These are phyloP conservation scores for Microcaecilia unicolor DNA, from an alignment of 2,797 vertebrate genomes.

Conservation along the genomic window DNA sequence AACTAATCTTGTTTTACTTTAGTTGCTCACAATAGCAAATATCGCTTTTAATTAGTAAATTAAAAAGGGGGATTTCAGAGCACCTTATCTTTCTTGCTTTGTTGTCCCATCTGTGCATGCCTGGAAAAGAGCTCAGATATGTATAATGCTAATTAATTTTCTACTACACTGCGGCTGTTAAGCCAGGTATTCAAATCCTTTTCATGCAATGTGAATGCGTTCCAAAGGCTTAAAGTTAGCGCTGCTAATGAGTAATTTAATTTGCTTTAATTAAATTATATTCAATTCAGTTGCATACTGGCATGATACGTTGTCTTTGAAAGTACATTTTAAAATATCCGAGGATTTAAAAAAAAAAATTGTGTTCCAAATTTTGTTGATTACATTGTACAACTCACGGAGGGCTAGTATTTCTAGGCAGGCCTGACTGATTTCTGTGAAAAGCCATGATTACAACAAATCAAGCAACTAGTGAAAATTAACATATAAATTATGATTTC, in stretches of 20 bases:
- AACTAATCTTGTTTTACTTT: conserved; percentile 38
- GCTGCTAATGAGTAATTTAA: conserved; percentile 44
- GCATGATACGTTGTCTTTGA: conserved; percentile 29
- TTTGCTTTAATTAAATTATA: conserved; percentile 52
- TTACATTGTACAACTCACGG: conserved; percentile 15
- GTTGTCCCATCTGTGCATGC: conserved; percentile 33
- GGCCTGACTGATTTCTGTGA: conserved; percentile 10
- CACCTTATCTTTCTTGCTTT: conserved; percentile 40
- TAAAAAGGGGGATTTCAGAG: conserved; percentile 34
- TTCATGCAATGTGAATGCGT: conserved; percentile 35
- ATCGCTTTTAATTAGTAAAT: conserved; percentile 41
- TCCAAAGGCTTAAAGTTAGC: conserved; percentile 46
- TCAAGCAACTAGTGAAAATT: conserved; percentile 26
- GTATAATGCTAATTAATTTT: conserved; percentile 50
- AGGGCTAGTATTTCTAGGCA: conserved; percentile 19
- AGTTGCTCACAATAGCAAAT: conserved; percentile 31
- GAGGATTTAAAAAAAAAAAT: conserved; percentile 39
- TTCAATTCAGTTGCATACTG: conserved; percentile 46
- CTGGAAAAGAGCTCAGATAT: conserved; percentile 40
- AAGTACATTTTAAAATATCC: conserved; percentile 36
- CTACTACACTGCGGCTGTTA: conserved; percentile 34
- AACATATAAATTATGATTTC: conserved; percentile 23
- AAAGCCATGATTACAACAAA: conserved; percentile 35
- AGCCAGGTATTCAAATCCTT: conserved; percentile 48
- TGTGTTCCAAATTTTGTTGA: conserved; percentile 32